phyloP scores from a whole-genome alignment of 2,113 vertebrate species.

The Silurus asotus region DNA sequence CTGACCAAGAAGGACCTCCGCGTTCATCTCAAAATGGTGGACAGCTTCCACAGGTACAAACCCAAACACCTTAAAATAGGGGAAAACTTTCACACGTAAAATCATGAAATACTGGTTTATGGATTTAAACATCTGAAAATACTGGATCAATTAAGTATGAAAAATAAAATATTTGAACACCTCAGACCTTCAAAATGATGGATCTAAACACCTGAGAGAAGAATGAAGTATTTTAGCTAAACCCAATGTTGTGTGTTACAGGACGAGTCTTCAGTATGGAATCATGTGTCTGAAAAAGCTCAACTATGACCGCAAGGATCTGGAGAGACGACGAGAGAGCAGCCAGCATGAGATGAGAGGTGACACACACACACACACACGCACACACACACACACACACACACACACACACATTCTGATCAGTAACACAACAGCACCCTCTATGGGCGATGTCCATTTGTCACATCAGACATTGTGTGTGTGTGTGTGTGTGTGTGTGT shows the following conservation, averaged over 20 bases:
- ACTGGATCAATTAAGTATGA: too few relatives aligned
- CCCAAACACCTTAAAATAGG: background rate
- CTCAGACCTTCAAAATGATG: too few relatives aligned
- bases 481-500: background rate
- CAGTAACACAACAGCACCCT: background rate
- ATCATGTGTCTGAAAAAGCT: constrained; percentile 99
- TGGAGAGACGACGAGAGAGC: constrained; percentile 92
- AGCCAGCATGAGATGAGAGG: constrained; percentile 99
- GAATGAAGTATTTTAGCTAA: background rate
- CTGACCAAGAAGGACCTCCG: constrained; percentile 98
- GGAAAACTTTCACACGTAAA: background rate
- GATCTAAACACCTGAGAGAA: background rate
- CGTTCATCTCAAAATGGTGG: constrained; percentile 99
- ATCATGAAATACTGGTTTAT: too few relatives aligned
- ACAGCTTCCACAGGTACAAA: constrained; percentile 95
- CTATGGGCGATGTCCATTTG: background rate
- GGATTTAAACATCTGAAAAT: constrained; percentile 78
- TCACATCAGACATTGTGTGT: background rate
- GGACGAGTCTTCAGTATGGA: constrained; percentile 98
- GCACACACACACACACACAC: background rate
- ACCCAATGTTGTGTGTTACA: constrained; percentile 55
- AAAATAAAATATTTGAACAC: background rate
- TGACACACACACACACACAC: constrained; percentile 40
- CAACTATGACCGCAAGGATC: constrained; percentile 97
- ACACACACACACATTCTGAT: background rate